Percentiles rank a stretch among this genome's conserved stretches.
phyloP scores from a whole-genome alignment of 1,140 invertebrate genomes.

The Platyscapa corneri region DNA sequence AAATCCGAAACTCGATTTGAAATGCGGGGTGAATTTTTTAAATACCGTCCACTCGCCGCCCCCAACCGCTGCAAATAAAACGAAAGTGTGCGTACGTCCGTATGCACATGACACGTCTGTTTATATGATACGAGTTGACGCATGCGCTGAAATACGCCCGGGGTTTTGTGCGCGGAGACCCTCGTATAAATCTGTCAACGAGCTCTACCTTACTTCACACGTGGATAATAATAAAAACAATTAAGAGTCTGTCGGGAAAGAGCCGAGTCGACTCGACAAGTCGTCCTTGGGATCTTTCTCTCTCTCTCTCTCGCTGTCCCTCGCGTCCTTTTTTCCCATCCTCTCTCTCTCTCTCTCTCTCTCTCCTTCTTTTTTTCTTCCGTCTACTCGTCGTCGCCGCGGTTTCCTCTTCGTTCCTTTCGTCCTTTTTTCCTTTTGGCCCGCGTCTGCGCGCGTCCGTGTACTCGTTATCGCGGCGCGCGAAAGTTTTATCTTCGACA shows the following conservation, averaged over 20 bases:
- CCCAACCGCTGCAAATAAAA: not conserved
- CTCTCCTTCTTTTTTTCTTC: not conserved
- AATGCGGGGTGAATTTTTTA: not conserved
- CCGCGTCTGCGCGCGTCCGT: constrained; percentile 14
- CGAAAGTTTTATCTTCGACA: constrained; percentile 51
- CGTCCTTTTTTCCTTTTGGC: not conserved
- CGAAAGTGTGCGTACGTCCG: not conserved
- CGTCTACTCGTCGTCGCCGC: constrained; percentile 2
- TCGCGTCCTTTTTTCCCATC: not conserved
- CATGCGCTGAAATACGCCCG: constrained; percentile 38
- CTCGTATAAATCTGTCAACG: constrained; percentile 48
- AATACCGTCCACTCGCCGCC: not conserved
- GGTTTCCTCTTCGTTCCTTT: not conserved
- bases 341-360: not conserved
- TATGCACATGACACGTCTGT: not conserved
- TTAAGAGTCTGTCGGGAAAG: constrained; percentile 2
- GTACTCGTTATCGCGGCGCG: constrained; percentile 51
- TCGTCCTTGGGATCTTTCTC: constrained; percentile 20
- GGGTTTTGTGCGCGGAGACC: not conserved
- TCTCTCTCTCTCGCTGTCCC: not conserved
- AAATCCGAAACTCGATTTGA: not conserved
- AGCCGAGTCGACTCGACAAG: constrained; percentile 4
- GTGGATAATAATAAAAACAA: constrained; percentile 51
- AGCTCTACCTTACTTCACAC: constrained; percentile 40
- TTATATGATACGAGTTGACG: constrained; percentile 22